Base-by-base conservation (phyloP, 1,140 invertebrate species). In the Leptonema lineaticorne region DNA sequence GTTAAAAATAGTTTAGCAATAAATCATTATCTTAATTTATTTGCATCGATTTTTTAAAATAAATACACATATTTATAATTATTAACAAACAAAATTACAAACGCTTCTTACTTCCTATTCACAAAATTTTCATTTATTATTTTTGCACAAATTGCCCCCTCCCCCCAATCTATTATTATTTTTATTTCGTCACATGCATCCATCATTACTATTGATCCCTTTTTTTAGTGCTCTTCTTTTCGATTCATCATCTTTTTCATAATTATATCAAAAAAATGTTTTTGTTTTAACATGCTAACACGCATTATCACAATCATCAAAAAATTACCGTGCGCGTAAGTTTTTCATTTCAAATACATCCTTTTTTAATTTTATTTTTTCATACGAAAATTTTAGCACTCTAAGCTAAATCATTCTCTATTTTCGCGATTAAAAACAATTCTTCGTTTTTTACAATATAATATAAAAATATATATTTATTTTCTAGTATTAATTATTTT, bases 201-300 rank as follows among this genome's bases (percentile, higher is more conserved):
- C 33, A 58, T 70, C 57, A n/a, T n/a, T 22, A 62, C 1, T 26
- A 63, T 22, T 53, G 62, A 37, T 28, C 45, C 29, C 67, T 68
- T 26, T 56, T 14, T 69, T 56, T 22, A 16, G 64, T 48, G n/a
- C 70, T 64, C 63, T 73, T 75, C 69, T n/a, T n/a, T n/a, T n/a
- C n/a, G n/a, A n/a, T n/a, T n/a, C n/a, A n/a, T n/a, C n/a, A n/a
- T n/a, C n/a, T n/a, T 66, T 14, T 41, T 65, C 70, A 72, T 69
- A 53, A 72, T 30, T 71, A 72, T 69, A 72, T 67, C 53, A n/a
- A n/a, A n/a, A n/a, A n/a, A 67, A 20, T 73, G 60, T 73, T 73
- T 73, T 73, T 73, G 71, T 73, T 73, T 41, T 73, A 68, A 73
- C 71, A 73, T 73, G 71, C 71, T 59, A 73, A 69, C 71, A 69